phyloP scores from a whole-genome alignment of 2,888 invertebrate species.

The Axea sp. region DNA sequence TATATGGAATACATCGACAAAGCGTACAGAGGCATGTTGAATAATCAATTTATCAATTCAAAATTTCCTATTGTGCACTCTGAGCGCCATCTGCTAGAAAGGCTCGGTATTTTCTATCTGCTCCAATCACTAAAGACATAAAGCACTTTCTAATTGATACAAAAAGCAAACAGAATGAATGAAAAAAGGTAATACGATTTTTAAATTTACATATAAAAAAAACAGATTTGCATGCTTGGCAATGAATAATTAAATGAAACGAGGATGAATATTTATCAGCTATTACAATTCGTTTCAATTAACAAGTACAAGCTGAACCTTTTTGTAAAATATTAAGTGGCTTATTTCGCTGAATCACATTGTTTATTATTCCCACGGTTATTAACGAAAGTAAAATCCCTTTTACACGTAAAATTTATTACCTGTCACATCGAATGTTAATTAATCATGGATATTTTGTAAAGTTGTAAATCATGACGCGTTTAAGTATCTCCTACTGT shows the following conservation, averaged over 20 bases:
- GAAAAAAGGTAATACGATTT: conserved; percentile 20
- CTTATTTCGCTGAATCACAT: too few species aligned
- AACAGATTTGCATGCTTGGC: conserved; percentile 20
- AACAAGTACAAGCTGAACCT: conserved; percentile 7
- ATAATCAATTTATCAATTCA: conserved; percentile 30
- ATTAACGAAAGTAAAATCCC: conserved; percentile 1
- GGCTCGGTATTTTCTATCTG: conserved; percentile 63
- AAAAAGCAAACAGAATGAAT: conserved; percentile 18
- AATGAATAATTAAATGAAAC: conserved; percentile 31
- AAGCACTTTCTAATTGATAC: conserved; percentile 38
- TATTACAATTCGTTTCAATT: conserved; percentile 29
- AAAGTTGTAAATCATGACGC: conserved; percentile 15
- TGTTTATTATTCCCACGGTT: neutral
- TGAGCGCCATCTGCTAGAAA: conserved; percentile 70
- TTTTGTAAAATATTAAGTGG: too few species aligned
- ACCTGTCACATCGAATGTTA: conserved; percentile 8
- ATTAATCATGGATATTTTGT: conserved; percentile 9
- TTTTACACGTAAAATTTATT: neutral
- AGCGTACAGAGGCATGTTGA: neutral
- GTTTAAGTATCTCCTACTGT: conserved; percentile 32
- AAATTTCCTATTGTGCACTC: conserved; percentile 61
- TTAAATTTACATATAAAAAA: conserved; percentile 35
- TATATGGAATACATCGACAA: too few species aligned
- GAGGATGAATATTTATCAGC: conserved; percentile 36
- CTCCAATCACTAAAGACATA: conserved; percentile 27